phyloP scores from a whole-genome alignment of 2,797 vertebrate genomes.

The Pseudochaenichthys georgianus region DNA sequence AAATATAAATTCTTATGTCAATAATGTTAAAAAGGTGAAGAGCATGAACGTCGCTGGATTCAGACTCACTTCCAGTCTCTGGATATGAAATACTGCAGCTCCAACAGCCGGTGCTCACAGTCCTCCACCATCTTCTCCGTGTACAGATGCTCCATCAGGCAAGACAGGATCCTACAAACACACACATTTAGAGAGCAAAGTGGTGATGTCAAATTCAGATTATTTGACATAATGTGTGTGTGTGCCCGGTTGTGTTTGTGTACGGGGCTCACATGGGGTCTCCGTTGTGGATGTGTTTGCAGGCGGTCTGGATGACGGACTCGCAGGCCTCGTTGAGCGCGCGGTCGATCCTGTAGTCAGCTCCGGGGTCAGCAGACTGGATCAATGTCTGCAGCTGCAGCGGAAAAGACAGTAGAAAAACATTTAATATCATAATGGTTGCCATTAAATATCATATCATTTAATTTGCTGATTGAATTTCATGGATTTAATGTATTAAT shows the following conservation, averaged over 20 bases:
- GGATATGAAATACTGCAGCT: slow-evolving; percentile 97
- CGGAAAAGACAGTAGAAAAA: slow-evolving; percentile 1
- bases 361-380: slow-evolving; percentile 93
- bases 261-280: slow-evolving; percentile 91
- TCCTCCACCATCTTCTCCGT: slow-evolving; percentile 98
- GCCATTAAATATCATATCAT: no score
- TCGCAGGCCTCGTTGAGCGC: slow-evolving; percentile 97
- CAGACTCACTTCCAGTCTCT: slow-evolving; percentile 96
- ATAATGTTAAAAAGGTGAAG: not conserved
- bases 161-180: slow-evolving; percentile 90
- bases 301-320: slow-evolving; percentile 96
- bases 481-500: no score
- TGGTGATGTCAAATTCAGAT: not conserved
- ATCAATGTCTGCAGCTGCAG: slow-evolving; percentile 93
- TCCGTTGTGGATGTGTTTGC: slow-evolving; percentile 95
- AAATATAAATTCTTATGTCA: not conserved
- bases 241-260: slow-evolving; percentile 8
- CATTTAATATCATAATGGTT: not conserved
- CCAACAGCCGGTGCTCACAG: slow-evolving; percentile 93
- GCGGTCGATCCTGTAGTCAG: slow-evolving; percentile 94
- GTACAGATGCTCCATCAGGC: slow-evolving; percentile 97
- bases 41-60: not conserved
- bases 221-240: not conserved
- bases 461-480: no score
- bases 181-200: slow-evolving; percentile 13